A percentile compares a stretch with the other conserved stretches of the same genome.
Conservation (phyloP, 2,797 vertebrate species). For the Tarsius wallacei region DNA sequence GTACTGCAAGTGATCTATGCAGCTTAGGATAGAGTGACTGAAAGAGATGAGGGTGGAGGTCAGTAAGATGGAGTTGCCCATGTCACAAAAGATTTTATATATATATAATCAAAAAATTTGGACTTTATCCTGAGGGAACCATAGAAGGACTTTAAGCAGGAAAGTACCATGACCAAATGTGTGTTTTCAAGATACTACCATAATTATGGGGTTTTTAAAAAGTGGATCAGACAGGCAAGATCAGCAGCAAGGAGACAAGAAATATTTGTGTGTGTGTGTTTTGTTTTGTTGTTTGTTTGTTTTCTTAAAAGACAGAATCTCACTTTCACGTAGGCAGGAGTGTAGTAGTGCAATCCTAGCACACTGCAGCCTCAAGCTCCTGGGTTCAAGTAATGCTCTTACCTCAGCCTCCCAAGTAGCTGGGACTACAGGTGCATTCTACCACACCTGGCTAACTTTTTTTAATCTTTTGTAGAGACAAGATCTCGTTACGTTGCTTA, state of each 20-base stretch:
- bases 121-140: background rate
- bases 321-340: too few species aligned
- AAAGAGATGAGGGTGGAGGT: background rate
- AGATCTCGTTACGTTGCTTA: too few species aligned
- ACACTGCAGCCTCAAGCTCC: too few species aligned
- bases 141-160: background rate
- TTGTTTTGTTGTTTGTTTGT: too few species aligned
- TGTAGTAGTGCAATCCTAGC: too few species aligned
- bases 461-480: too few species aligned
- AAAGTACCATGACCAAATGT: conserved; percentile 13
- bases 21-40: background rate
- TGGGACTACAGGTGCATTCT: too few species aligned
- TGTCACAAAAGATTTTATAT: background rate
- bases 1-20: conserved; percentile 9
- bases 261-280: too few species aligned
- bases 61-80: background rate
- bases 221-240: background rate
- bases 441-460: too few species aligned
- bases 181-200: conserved; percentile 16
- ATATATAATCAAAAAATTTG: conserved; percentile 3
- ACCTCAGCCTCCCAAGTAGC: too few species aligned
- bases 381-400: too few species aligned
- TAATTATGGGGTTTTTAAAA: background rate
- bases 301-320: too few species aligned
- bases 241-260: background rate